Conservation (phyloP, 2,888 invertebrate genomes). For the Chaetogeoica ovagalla region DNA sequence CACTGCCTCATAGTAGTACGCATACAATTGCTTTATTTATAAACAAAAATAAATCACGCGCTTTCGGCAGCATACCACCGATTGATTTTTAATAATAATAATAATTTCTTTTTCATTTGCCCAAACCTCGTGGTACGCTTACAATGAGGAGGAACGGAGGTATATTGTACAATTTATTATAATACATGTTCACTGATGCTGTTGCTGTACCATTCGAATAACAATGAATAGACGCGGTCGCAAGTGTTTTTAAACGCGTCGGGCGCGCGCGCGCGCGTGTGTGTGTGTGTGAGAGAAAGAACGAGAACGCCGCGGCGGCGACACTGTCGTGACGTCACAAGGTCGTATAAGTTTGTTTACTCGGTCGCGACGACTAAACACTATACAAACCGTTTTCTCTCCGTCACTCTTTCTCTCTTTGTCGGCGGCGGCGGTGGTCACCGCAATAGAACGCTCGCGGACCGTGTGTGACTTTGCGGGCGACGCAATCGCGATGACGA, state of each 20-base stretch:
- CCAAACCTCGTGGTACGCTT: too few relatives aligned
- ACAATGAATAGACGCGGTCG: neutral
- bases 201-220: neutral
- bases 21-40: too few relatives aligned
- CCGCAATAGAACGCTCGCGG: too few relatives aligned
- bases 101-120: too few relatives aligned
- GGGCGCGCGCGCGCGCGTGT: neutral
- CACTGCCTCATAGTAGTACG: too few relatives aligned
- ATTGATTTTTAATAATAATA: too few relatives aligned
- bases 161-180: too few relatives aligned
- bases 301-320: neutral
- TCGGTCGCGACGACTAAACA: neutral
- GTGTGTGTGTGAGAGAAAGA: neutral
- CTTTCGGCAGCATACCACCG: too few relatives aligned
- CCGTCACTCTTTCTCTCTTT: neutral
- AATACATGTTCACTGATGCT: too few relatives aligned
- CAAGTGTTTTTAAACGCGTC: too few relatives aligned
- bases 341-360: slow-evolving; percentile 48
- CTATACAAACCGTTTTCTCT: neutral
- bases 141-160: too few relatives aligned
- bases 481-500: neutral
- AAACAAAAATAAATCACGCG: too few relatives aligned
- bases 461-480: neutral
- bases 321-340: slow-evolving; percentile 41
- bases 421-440: neutral